A percentile compares a stretch with the other conserved stretches of the same genome.
phyloP scores from a whole-genome alignment of 1,140 invertebrate species.

The Grapholita molesta region DNA sequence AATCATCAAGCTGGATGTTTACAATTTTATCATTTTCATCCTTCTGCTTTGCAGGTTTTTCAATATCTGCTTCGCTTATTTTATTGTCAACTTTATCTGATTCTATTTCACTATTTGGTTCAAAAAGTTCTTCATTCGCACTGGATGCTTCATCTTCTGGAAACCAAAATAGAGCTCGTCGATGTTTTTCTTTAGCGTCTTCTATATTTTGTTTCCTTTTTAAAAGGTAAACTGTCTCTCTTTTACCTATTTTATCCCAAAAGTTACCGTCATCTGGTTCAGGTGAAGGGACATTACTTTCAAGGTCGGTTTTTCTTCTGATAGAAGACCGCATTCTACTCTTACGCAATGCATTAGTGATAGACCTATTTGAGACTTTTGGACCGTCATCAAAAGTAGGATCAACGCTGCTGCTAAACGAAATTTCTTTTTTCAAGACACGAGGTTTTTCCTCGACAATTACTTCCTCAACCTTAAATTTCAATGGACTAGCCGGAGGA shows the following conservation, averaged over 20 bases:
- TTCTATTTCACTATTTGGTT: neutral
- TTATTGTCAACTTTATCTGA: neutral
- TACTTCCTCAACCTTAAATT: slow-evolving; percentile 77
- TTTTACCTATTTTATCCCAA: slow-evolving; percentile 78
- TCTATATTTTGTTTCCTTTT: slow-evolving; percentile 68
- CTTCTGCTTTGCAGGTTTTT: neutral
- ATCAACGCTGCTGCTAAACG: slow-evolving; percentile 47
- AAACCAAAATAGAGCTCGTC: slow-evolving; percentile 60
- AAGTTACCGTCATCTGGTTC: slow-evolving; percentile 72
- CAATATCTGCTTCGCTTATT: neutral
- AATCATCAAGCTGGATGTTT: too few species aligned
- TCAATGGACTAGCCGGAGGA: slow-evolving; percentile 64
- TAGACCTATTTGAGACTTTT: slow-evolving; percentile 25
- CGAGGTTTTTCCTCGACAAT: slow-evolving; percentile 72
- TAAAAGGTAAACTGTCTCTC: slow-evolving; percentile 77
- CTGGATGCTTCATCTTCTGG: slow-evolving; percentile 43
- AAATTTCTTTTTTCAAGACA: slow-evolving; percentile 57
- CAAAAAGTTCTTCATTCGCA: neutral
- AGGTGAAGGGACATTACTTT: slow-evolving; percentile 36
- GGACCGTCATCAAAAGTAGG: neutral
- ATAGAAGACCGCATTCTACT: slow-evolving; percentile 2
- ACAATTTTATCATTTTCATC: neutral
- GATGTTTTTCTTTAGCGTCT: slow-evolving; percentile 56
- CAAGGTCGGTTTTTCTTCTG: slow-evolving; percentile 20
- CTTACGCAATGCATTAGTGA: slow-evolving; percentile 21